Percentiles rank a stretch among this genome's conserved stretches.
Conservation (phyloP, 2,113 vertebrate species). For the crab-eating macaque (Macaca fascicularis) region DNA sequence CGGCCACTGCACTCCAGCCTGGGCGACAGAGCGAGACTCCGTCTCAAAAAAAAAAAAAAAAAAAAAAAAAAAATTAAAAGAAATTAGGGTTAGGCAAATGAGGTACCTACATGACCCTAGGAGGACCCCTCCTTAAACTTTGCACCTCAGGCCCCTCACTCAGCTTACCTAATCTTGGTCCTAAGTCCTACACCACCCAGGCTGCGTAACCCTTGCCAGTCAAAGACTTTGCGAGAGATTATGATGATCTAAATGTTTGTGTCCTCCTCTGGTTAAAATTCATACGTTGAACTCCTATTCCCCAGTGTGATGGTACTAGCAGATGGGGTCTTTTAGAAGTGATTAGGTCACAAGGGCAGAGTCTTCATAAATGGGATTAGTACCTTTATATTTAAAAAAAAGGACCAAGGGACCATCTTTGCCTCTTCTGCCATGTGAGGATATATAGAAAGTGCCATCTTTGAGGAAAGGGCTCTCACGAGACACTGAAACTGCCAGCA, state of each 20-base stretch:
- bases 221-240: background rate
- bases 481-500: too few relatives aligned
- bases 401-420: background rate
- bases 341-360: background rate
- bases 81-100: background rate
- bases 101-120: background rate
- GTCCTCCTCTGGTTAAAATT: background rate
- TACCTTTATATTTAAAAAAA: background rate
- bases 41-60: too few relatives aligned
- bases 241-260: background rate
- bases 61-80: too few relatives aligned
- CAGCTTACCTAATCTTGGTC: background rate
- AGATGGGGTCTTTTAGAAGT: background rate
- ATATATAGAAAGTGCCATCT: background rate
- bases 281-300: background rate
- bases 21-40: too few relatives aligned
- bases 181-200: background rate
- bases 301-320: background rate
- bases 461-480: background rate
- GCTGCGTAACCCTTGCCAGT: background rate
- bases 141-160: background rate
- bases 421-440: background rate
- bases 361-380: background rate
- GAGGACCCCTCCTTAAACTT: background rate
- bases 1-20: too few relatives aligned